Conservation (phyloP, 2,113 vertebrate genomes). For the Mionectes macconnelli region DNA sequence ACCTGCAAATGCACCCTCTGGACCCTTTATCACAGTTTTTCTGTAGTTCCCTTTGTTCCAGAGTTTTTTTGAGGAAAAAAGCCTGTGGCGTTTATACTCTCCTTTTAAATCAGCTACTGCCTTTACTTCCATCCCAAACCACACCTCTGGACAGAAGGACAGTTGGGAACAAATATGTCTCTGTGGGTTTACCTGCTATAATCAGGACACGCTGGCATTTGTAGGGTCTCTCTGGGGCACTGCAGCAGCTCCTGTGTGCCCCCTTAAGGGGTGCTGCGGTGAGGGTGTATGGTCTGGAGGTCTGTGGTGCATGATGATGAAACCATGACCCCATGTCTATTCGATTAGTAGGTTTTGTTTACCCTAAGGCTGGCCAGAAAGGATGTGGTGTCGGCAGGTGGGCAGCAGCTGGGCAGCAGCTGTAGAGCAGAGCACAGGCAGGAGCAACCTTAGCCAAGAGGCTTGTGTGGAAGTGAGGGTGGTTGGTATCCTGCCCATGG, state of each 20-base stretch:
- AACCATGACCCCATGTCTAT: background rate
- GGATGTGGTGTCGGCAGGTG: fast-evolving
- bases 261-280: background rate
- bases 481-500: background rate
- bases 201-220: fast-evolving
- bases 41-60: background rate
- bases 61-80: background rate
- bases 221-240: background rate
- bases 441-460: background rate
- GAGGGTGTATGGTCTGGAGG: background rate
- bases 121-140: background rate
- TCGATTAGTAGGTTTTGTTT: background rate
- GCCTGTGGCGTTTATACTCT: background rate
- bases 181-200: background rate
- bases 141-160: background rate
- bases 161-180: background rate
- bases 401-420: background rate
- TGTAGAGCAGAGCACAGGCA: background rate
- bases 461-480: fast-evolving
- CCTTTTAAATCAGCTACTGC: background rate
- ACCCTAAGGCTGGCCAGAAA: background rate
- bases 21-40: background rate
- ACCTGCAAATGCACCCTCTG: background rate
- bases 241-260: background rate
- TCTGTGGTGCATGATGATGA: background rate